Evolutionary conservation across 2,113 vertebrate species (phyloP), one percentile per base, ranked within the genome.

Genomic region (Chaenocephalus aceratus): DNA sequence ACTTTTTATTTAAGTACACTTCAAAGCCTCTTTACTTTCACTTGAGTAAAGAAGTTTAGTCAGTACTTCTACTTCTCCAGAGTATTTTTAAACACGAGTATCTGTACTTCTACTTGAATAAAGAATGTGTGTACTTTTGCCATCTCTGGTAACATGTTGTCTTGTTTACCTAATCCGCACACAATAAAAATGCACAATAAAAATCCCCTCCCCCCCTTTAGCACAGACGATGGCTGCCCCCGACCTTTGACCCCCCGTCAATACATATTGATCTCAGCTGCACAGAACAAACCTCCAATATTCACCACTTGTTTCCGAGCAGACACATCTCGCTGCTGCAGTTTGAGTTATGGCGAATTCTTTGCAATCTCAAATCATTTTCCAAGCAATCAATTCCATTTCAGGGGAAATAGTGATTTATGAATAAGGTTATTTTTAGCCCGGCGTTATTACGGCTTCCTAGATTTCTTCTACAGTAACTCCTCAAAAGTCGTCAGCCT

Each of bases 231-330:
- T 72, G 81, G 60, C 79, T 75, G 80, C 68, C 81, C 58, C 67
- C 21, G 77, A 89, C 86, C 83, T 80, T 82, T 89, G 1, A 36
- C 30, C 64, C 10, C 36, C 36, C 36, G n/a, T 88, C 91, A 36
- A 93, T 93, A 79, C 90, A 80, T 13, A 91, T 91, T 23, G 87
- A 92, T 51, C 59, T 48, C 34, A 51, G 59, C 83, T 15, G 34
- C 84, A 82, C 76, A 87, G 84, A 85, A 79, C 86, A 80, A 86
- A 77, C 84, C 72, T 79, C 83, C 83, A 88, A 87, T 85, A 88
- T 82, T 82, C 74, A 87, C 72, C 75, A 68, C 77, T 82, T 64
- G 75, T 91, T 87, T 86, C 30, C 79, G 59, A 86, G 73, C 63
- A 75, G 62, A 72, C 77, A 58, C 60, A 53, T 46, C 58, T 2